Percentiles rank a stretch among this genome's conserved stretches.
Evolutionary conservation across 2,797 vertebrate species (phyloP).

Genomic region (Esox masquinongy): DNA sequence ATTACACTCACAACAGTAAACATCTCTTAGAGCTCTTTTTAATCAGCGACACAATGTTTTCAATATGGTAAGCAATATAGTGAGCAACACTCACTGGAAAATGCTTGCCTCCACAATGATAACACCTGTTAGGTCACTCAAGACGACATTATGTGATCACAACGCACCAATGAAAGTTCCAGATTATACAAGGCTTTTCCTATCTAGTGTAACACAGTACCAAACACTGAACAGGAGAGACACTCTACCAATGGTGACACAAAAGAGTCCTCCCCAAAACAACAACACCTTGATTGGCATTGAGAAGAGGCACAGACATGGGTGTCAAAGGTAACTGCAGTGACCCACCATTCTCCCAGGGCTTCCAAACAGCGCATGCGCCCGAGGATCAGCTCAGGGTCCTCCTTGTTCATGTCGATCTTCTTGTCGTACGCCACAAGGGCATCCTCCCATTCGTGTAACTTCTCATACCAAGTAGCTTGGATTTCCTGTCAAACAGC

Average conservation of each 20-base stretch:
- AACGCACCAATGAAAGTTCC: background rate
- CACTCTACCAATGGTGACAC: background rate
- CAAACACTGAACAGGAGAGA: background rate
- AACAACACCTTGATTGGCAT: background rate
- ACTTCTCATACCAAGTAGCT: constrained; percentile 98
- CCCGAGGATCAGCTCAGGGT: constrained; percentile 95
- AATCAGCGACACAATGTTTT: constrained; percentile 19
- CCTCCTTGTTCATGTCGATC: constrained; percentile 94
- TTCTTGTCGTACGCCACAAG: constrained; percentile 96
- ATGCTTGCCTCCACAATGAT: background rate
- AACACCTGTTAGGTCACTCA: background rate
- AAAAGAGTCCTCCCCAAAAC: background rate
- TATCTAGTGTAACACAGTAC: background rate
- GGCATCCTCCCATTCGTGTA: constrained; percentile 98
- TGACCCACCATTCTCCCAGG: constrained; percentile 92
- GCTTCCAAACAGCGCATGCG: constrained; percentile 98
- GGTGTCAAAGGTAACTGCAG: background rate
- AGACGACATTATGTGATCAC: background rate
- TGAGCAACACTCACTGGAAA: background rate
- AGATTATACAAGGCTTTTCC: background rate
- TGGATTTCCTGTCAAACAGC: constrained; percentile 80
- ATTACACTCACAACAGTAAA: constrained; percentile 29
- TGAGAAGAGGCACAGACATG: background rate
- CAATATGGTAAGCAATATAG: background rate
- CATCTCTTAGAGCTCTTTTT: constrained; percentile 7